Conservation (phyloP, 2,797 vertebrate species). For the Crax fasciolata region DNA sequence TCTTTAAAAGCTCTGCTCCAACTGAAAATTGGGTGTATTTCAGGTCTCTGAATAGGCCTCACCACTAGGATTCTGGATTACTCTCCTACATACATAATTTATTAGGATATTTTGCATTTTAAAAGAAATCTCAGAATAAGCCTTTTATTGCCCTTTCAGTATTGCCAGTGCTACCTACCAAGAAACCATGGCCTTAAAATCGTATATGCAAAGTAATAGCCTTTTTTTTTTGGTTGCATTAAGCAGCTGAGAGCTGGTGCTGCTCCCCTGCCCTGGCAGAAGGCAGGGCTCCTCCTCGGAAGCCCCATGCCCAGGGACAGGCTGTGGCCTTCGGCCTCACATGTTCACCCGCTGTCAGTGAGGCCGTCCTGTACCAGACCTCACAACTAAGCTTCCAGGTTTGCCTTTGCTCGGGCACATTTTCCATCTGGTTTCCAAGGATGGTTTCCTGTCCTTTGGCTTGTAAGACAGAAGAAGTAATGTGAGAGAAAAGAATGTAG, state of each 20-base stretch:
- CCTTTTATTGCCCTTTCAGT: neutral
- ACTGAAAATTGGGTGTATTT: neutral
- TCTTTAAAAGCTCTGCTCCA: neutral
- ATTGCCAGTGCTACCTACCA: neutral
- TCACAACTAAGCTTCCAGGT: accelerated
- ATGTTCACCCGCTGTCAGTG: accelerated
- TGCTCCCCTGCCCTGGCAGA: neutral
- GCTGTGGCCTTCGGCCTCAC: neutral
- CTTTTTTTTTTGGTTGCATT: no score
- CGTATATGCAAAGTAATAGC: neutral
- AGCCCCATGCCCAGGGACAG: neutral
- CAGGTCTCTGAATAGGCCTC: neutral
- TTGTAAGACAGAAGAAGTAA: no score
- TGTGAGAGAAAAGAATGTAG: neutral
- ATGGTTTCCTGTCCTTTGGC: neutral
- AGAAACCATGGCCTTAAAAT: neutral
- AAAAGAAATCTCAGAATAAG: neutral
- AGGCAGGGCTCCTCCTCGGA: neutral
- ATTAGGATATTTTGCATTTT: neutral
- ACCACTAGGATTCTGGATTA: neutral
- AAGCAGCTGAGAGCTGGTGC: accelerated
- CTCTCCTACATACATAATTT: neutral
- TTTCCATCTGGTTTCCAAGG: neutral
- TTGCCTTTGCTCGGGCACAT: neutral
- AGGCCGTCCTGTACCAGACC: neutral